Base-by-base conservation (phyloP, 2,113 vertebrate genomes). In the Mungos mungo region DNA sequence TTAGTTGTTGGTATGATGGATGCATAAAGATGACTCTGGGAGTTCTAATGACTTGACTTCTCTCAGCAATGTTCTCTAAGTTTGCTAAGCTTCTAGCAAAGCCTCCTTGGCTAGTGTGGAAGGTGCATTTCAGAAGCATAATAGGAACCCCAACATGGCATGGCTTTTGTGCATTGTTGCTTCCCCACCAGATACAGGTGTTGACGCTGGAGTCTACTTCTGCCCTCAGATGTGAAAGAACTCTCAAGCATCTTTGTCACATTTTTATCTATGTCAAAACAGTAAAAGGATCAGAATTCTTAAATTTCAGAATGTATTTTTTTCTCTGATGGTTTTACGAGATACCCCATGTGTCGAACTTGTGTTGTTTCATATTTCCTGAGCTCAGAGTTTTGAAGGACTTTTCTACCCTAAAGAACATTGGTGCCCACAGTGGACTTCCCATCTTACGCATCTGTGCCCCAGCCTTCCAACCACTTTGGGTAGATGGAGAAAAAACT, bases 1-100 rank as follows among this genome's bases (percentile, higher is more conserved):
- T 57, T 88, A 87, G 90, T 97, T 71, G 54, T 57, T 89, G 80
- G 57, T 88, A n/a, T 92, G 57, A n/a, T 14, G n/a, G 63, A 71
- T 63, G 50, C 95, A 50, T 60, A 68, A 77, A 57, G 29, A 90
- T 85, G 90, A 92, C 84, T 85, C 71, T 65, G 79, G 81, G 92
- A 86, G 65, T 65, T 47, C 33, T 90, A 68, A 88, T 84, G 74
- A 93, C 18, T 41, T 4, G 12, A 52, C 10, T 83, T 66, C 50
- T 83, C 88, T 71, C 52, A 79, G 72, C 45, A 23, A 0, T 45
- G 57, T 31, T 95, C 25, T 93, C 25, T 41, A 65, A 54, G 50
- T 72, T 69, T 54, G 27, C 66, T 86, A 57, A 96, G 92, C 81
- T 90, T 79, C 86, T 38, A 82, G 27, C 41, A 77, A 88, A 31